phyloP scores from a whole-genome alignment of 2,888 invertebrate species.

The Lysandra coridon region DNA sequence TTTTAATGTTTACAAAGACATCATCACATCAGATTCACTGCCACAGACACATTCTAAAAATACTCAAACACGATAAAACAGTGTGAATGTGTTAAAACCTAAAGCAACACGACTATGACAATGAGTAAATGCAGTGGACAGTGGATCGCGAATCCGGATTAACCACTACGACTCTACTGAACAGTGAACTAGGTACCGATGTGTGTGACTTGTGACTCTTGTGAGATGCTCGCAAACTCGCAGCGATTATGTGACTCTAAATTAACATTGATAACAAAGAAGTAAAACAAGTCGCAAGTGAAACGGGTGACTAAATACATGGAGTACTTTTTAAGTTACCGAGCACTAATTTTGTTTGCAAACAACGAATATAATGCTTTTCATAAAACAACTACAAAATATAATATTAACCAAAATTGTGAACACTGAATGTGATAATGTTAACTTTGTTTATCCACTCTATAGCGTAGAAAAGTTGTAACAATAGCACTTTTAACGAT shows the following conservation, averaged over 20 bases:
- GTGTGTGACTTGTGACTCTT: not conserved
- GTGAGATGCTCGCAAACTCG: constrained; percentile 28
- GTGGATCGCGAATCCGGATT: constrained; percentile 64
- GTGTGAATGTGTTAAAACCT: constrained; percentile 69
- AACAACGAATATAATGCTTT: constrained; percentile 5
- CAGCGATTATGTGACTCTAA: constrained; percentile 25
- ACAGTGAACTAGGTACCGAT: constrained; percentile 34
- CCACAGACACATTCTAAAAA: constrained; percentile 72
- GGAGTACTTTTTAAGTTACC: not conserved
- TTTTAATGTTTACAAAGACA: constrained; percentile 67
- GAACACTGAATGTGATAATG: constrained; percentile 12
- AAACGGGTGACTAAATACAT: not conserved
- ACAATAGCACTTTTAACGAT: not conserved
- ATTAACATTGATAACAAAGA: constrained; percentile 28
- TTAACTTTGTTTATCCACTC: not conserved
- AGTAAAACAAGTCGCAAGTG: constrained; percentile 22
- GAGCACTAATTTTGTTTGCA: not conserved
- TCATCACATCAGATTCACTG: constrained; percentile 66
- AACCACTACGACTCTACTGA: constrained; percentile 49
- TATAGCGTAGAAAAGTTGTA: not conserved
- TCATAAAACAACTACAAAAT: not conserved
- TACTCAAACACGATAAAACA: constrained; percentile 74
- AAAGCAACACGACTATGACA: constrained; percentile 69
- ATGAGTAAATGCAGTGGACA: constrained; percentile 51
- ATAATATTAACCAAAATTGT: not conserved